phyloP scores from a whole-genome alignment of 2,888 invertebrate genomes.

The Cephus runcator region DNA sequence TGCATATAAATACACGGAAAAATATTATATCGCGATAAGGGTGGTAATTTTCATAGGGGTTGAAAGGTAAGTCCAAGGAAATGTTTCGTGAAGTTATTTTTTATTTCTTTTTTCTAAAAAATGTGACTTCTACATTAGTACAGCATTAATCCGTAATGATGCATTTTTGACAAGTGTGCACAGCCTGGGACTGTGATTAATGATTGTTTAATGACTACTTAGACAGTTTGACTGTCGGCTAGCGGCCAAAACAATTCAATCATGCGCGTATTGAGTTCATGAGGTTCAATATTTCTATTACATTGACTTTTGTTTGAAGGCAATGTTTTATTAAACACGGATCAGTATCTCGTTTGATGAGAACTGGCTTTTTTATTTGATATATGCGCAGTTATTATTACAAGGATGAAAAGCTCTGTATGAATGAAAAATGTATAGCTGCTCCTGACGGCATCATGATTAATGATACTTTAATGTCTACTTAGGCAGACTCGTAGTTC shows the following conservation, averaged over 20 bases:
- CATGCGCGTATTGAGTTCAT: slow-evolving; percentile 10
- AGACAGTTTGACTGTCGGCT: slow-evolving; percentile 43
- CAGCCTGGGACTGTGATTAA: slow-evolving; percentile 48
- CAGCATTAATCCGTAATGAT: not conserved
- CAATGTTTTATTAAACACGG: not conserved
- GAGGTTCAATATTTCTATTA: not conserved
- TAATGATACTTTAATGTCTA: slow-evolving; percentile 58
- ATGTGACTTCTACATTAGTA: not conserved
- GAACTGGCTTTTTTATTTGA: not conserved
- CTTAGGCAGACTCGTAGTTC: slow-evolving; percentile 43
- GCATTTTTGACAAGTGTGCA: not conserved
- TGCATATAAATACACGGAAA: not conserved
- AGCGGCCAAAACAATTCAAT: slow-evolving; percentile 50
- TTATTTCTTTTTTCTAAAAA: not conserved
- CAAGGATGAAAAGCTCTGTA: not conserved
- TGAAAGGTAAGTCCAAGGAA: not conserved
- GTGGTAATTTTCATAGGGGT: not conserved
- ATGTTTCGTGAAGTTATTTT: not conserved
- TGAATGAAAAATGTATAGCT: not conserved
- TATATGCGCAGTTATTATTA: not conserved
- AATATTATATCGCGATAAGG: not conserved
- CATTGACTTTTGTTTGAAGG: not conserved
- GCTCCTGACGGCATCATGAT: slow-evolving; percentile 39
- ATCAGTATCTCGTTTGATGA: not conserved
- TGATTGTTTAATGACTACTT: slow-evolving; percentile 56